Evolutionary conservation across 2,797 vertebrate genomes (phyloP).

Genomic region (Simalia tracyae): DNA sequence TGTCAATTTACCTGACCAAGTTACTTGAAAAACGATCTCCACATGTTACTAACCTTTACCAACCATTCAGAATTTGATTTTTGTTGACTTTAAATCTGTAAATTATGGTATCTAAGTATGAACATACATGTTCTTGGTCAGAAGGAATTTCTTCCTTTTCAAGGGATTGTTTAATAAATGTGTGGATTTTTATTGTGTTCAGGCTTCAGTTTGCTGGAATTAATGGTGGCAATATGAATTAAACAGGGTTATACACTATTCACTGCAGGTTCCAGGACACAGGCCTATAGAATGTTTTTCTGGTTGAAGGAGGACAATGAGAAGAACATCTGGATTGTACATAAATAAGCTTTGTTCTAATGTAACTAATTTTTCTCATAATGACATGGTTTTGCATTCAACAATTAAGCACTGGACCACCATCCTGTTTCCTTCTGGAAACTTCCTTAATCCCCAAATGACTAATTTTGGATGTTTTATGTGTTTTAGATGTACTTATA

Average conservation of each 20-base stretch:
- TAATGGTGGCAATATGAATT: background rate
- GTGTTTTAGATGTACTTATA: no score
- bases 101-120: background rate
- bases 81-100: background rate
- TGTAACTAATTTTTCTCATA: background rate
- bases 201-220: background rate
- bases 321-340: background rate
- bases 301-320: background rate
- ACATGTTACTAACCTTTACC: background rate
- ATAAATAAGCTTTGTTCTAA: background rate
- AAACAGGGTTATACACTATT: background rate
- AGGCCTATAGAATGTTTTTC: background rate
- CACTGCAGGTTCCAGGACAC: background rate
- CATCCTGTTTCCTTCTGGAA: background rate
- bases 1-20: background rate
- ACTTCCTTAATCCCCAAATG: background rate
- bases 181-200: background rate
- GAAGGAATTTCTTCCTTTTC: background rate
- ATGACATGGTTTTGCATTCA: background rate
- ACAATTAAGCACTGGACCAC: background rate
- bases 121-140: background rate
- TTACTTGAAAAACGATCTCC: background rate
- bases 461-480: background rate
- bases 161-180: background rate
- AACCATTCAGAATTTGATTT: background rate